These are phyloP conservation scores for Oligia strigilis DNA, from an alignment of 2,888 invertebrate species.

Conservation along the genomic window DNA sequence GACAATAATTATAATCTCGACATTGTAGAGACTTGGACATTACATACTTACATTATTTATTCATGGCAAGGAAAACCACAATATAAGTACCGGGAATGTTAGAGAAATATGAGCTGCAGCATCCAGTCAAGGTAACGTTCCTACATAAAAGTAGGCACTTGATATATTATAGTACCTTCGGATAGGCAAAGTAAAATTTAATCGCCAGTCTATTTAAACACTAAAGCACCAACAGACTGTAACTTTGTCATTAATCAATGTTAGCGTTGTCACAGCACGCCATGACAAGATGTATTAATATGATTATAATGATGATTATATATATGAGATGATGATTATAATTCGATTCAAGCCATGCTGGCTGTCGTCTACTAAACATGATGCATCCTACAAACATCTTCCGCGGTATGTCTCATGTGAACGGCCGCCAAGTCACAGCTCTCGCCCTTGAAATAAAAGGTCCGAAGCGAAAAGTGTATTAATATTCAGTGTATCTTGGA, in stretches of 20 bases:
- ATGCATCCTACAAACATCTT: slow-evolving; percentile 7
- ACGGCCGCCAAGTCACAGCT: slow-evolving; percentile 67
- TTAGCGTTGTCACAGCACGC: not conserved
- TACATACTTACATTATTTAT: slow-evolving; percentile 39
- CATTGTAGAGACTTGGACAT: slow-evolving; percentile 35
- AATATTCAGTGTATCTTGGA: slow-evolving; percentile 82
- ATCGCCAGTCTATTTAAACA: not conserved
- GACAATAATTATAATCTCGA: slow-evolving; percentile 56
- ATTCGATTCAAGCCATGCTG: not conserved
- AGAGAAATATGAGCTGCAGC: slow-evolving; percentile 37
- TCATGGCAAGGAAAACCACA: slow-evolving; percentile 35
- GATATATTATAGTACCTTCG: not conserved
- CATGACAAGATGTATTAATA: not conserved
- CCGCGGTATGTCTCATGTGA: slow-evolving; percentile 67
- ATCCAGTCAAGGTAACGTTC: not conserved
- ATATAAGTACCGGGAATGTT: slow-evolving; percentile 17
- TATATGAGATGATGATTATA: too few relatives aligned
- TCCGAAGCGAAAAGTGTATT: slow-evolving; percentile 79
- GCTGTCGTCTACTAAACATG: not conserved
- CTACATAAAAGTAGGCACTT: not conserved
- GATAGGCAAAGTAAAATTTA: not conserved
- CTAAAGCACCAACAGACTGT: not conserved
- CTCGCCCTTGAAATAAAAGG: slow-evolving; percentile 81
- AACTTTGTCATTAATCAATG: not conserved
- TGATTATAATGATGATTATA: too few relatives aligned